Evolutionary conservation across 2,888 invertebrate species (phyloP).

Genomic region (Blastobasis lacticolella): DNA sequence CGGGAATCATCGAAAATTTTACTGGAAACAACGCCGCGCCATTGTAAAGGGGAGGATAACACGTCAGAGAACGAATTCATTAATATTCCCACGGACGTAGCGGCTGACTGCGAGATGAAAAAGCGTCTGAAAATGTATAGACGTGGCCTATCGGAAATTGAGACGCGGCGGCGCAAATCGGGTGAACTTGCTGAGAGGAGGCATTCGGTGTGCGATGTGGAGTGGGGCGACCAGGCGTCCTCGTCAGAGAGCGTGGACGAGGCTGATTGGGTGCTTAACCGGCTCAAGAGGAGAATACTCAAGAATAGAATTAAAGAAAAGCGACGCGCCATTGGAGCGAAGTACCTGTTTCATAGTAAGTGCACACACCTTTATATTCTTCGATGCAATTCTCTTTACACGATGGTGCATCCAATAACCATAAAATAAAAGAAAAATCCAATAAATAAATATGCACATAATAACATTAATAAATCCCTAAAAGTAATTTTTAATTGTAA

Average conservation of each 20-base stretch:
- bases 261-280: conserved; percentile 64
- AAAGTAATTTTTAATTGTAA: no score
- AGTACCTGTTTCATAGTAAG: conserved; percentile 48
- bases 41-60: conserved; percentile 37
- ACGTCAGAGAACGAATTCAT: conserved; percentile 55
- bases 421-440: no score
- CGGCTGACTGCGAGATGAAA: conserved; percentile 62
- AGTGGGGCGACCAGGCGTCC: conserved; percentile 45
- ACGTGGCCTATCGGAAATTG: conserved; percentile 64
- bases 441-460: no score
- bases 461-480: no score
- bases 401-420: no score
- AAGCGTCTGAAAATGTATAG: conserved; percentile 68
- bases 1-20: conserved; percentile 33
- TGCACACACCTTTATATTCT: conserved; percentile 9
- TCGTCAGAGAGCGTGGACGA: conserved; percentile 71
- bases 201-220: conserved; percentile 49
- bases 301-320: conserved; percentile 66
- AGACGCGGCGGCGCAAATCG: conserved; percentile 30
- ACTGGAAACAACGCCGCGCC: conserved; percentile 28
- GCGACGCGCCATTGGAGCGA: conserved; percentile 47
- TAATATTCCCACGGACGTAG: conserved; percentile 56
- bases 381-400: no score
- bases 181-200: conserved; percentile 47
- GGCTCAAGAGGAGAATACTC: conserved; percentile 65